A percentile compares a stretch with the other conserved stretches of the same genome.
Conservation (phyloP, 2,888 invertebrate genomes). For the Eupithecia abbreviata region DNA sequence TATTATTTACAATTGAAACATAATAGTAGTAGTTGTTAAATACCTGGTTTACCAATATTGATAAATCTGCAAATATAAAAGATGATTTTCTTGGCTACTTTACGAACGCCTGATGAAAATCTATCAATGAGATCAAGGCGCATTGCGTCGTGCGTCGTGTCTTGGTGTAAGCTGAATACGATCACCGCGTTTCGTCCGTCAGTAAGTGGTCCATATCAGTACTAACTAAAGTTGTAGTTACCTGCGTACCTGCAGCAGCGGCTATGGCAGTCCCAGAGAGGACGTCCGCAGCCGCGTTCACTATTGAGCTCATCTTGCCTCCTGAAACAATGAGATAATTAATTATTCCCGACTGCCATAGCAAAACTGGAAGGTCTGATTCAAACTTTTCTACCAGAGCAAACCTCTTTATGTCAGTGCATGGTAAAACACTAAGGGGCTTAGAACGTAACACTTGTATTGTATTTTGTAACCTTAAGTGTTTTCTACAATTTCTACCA, state of each 20-base stretch:
- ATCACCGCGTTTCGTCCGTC: no score
- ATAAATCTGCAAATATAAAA: no score
- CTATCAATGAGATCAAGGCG: background rate
- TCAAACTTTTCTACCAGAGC: background rate
- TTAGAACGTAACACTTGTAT: background rate
- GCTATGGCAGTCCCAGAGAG: slow-evolving; percentile 87
- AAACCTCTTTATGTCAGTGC: background rate
- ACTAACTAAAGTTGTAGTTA: slow-evolving; percentile 46
- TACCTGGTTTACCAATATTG: no score
- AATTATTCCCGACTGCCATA: background rate
- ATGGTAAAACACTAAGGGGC: background rate
- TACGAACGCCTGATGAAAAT: background rate
- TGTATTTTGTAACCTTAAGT: no score
- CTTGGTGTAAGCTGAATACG: no score
- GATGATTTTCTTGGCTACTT: no score
- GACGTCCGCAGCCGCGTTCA: slow-evolving; percentile 85
- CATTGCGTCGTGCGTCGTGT: no score
- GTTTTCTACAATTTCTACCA: no score
- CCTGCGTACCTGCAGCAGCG: slow-evolving; percentile 85
- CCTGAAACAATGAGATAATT: slow-evolving; percentile 53
- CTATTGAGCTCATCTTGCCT: slow-evolving; percentile 85
- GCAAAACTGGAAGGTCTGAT: background rate
- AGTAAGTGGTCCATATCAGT: no score
- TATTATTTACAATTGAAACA: no score
- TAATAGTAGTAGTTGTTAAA: no score